Conservation (phyloP, 2,888 invertebrate genomes). For the Macrostomum cliftonense region DNA sequence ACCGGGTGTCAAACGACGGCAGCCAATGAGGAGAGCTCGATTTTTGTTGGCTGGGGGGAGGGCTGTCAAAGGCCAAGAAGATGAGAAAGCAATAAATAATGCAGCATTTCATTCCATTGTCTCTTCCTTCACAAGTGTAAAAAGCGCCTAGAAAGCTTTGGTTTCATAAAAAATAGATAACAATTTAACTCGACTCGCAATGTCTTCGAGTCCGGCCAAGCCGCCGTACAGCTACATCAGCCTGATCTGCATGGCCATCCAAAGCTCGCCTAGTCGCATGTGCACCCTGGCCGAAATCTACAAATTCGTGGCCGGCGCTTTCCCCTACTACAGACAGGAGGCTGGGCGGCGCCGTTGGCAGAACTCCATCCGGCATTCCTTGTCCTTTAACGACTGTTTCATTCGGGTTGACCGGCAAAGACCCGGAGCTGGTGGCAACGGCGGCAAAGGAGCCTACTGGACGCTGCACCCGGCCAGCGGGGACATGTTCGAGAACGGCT, state of each 20-base stretch:
- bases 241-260: constrained; percentile 90
- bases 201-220: neutral
- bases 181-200: no score
- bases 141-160: no score
- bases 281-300: constrained; percentile 75
- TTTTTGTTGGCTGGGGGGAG: no score
- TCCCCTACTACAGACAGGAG: constrained; percentile 84
- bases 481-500: neutral
- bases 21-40: no score
- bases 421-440: constrained; percentile 55
- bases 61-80: no score
- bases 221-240: constrained; percentile 81
- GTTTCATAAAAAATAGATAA: no score
- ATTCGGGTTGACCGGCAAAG: constrained; percentile 58
- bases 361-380: constrained; percentile 79
- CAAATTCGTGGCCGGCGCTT: constrained; percentile 87
- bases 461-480: neutral
- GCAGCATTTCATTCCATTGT: no score
- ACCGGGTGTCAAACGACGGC: no score
- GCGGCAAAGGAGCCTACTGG: constrained; percentile 58
- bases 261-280: constrained; percentile 75
- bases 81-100: no score
- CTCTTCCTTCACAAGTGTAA: no score
- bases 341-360: constrained; percentile 72
- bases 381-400: constrained; percentile 89